Evolutionary conservation across 2,888 invertebrate species (phyloP), one percentile per base, ranked within the genome.

Genomic region (Papilio elwesi): DNA sequence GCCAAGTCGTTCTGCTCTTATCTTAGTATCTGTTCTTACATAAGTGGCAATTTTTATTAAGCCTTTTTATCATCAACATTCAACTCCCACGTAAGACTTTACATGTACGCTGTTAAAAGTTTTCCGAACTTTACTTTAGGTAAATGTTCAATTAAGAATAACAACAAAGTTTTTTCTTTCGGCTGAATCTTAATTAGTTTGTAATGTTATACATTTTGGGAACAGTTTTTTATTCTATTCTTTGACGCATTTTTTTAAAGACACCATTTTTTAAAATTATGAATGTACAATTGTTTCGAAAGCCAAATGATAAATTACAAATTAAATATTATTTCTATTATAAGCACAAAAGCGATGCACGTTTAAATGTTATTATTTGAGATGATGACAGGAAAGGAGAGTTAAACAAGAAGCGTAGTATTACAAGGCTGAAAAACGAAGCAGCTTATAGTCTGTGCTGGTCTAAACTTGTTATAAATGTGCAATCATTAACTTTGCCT

Each of bases 21-120:
- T n/a, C n/a, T n/a, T n/a, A n/a, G n/a, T 26, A 26, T 26, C 26
- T 26, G 26, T 26, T 62, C 43, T 64, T 68, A 49, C 26, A 8
- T 63, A 68, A 63, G n/a, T 62, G 43, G 15, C n/a, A 9, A 43
- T 62, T 36, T 57, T 59, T 57, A 36, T 57, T 59, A 62, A 62
- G 15, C 59, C 10, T 62, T 49, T 43, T 62, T 62, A 43, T 62
- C 43, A 62, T 43, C 15, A 10, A 10, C 5, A 36, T 13, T 63
- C 16, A 43, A 16, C 13, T 64, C 16, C 7, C 26, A 26, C 26
- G 36, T 65, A 65, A 65, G 10, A 8, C 26, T 51, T 64, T 51
- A 36, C 49, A 65, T 36, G 36, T 51, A 36, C 36, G 6, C 16
- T 43, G 36, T 66, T 43, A n/a, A 53, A 43, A 43, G 43, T 9